Base-by-base conservation (phyloP, 2,797 vertebrate genomes). In the Dryobates pubescens region DNA sequence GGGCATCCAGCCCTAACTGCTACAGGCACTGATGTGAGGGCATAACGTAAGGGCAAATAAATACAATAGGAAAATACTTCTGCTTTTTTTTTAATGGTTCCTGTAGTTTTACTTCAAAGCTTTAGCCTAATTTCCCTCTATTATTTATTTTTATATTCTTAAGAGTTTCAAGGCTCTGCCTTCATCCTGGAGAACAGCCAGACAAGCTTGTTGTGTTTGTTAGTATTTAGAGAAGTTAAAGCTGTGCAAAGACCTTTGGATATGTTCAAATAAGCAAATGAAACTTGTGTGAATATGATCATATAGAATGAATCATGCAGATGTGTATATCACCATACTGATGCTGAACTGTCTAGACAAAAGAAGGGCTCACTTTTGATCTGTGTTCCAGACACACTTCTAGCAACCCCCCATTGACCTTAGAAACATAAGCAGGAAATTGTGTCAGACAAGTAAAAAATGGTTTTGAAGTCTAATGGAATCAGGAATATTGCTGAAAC, bases 311-410 rank as follows among this genome's bases (percentile, higher is more conserved):
- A 61, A 53, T 96, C 87, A 73, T 43, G 51, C 49, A 88, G 85
- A 86, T 84, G 65, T 88, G 68, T 56, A 62, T 94, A 92, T 96
- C 88, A 74, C 74, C 75, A 58, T 95, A 90, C 85, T 90, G 81
- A 92, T 80, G 83, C 69, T 86, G 89, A 94, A 90, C 61, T 84
- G 92, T 94, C 91, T 94, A 94, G 94, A 93, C 90, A 63, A 77
- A 71, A 82, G 74, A 86, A 87, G 22, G n/a, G 77, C 34, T 92
- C 30, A 30, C 75, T 86, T 94, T 92, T 88, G 69, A 95, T 92
- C 90, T 93, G 79, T 67, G 67, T 91, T 92, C 73, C 67, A 87
- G 86, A 75, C 59, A 61, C 16, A 7, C 62, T 76, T 78, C 38
- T 61, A 76, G 87, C 26, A 59, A 75, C 41, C 38, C 26, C 0